Base-by-base conservation (phyloP, 2,797 vertebrate species). In the Epinephelus coioides region DNA sequence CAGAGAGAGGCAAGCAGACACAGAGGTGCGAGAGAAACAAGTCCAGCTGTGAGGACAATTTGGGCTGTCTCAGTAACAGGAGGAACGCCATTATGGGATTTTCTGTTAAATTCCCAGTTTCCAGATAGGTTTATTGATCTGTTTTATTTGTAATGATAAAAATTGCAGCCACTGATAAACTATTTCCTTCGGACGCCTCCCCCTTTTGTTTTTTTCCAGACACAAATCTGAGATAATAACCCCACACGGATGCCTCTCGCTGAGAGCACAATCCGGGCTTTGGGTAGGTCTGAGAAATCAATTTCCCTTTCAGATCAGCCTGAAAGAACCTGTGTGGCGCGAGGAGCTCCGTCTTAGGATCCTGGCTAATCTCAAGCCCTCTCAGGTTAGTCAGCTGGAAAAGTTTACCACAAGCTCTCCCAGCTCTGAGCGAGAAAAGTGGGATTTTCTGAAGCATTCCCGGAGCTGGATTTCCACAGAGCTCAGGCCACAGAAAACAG, bases 271-370 rank as follows among this genome's bases (percentile, higher is more conserved):
- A 92, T 84, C 85, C 66, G 38, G 78, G 89, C 74, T 89, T 90
- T 82, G 77, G 73, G 70, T 55, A 73, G 81, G 81, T 87, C 94
- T 92, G 76, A 83, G 76, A 91, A 94, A 95, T 92, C 89, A 88
- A 94, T 95, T 94, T 95, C 89, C 90, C 89, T 94, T 94, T 93
- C 87, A 92, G 90, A 95, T 94, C 87, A 90, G 85, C 83, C 78
- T 54, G 38, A 86, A 60, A 87, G 86, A 90, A 89, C 69, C 90
- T 86, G 74, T 80, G 91, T 89, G 90, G 83, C 53, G 53, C 21
- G 43, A 76, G 74, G 79, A 89, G 89, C 91, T 92, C 73, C 73
- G 74, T 87, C 73, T 89, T 76, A 84, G 83, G 87, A 87, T 85
- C 87, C 80, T 21, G 73, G 74, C 86, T 94, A 93, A 94, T 93